These are phyloP conservation scores for Hydrotaea diabolus DNA, from an alignment of 2,888 invertebrate genomes.

Conservation along the genomic window DNA sequence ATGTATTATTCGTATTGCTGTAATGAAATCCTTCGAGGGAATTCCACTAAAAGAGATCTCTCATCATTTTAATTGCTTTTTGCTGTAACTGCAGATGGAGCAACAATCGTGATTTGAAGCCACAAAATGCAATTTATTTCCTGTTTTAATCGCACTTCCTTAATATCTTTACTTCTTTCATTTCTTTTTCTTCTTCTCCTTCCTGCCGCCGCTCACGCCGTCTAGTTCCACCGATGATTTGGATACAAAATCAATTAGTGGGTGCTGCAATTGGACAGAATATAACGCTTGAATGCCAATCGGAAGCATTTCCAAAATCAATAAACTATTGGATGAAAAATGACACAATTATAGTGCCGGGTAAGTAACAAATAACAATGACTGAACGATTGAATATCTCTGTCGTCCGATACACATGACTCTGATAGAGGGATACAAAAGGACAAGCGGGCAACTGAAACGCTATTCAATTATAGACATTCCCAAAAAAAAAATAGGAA, in stretches of 20 bases:
- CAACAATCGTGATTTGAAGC: slow-evolving; percentile 38
- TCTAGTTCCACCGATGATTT: slow-evolving; percentile 88
- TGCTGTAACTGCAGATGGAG: slow-evolving; percentile 20
- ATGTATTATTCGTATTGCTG: background rate
- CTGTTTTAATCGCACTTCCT: slow-evolving; percentile 11
- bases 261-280: slow-evolving; percentile 85
- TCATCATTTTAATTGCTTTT: slow-evolving; percentile 50
- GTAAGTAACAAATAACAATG: slow-evolving; percentile 77
- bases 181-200: slow-evolving; percentile 1
- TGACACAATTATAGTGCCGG: slow-evolving; percentile 84
- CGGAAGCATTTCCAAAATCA: slow-evolving; percentile 87
- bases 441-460: background rate
- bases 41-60: slow-evolving; percentile 36
- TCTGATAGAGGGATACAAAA: background rate
- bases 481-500: background rate
- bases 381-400: background rate
- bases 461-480: background rate
- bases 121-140: slow-evolving; percentile 51
- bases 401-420: background rate
- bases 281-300: slow-evolving; percentile 86
- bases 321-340: slow-evolving; percentile 88
- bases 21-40: background rate
- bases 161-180: too few species aligned
- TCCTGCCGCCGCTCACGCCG: slow-evolving; percentile 26
- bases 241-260: slow-evolving; percentile 87